phyloP scores from a whole-genome alignment of 2,113 vertebrate genomes.

The Amphiprion percula region DNA sequence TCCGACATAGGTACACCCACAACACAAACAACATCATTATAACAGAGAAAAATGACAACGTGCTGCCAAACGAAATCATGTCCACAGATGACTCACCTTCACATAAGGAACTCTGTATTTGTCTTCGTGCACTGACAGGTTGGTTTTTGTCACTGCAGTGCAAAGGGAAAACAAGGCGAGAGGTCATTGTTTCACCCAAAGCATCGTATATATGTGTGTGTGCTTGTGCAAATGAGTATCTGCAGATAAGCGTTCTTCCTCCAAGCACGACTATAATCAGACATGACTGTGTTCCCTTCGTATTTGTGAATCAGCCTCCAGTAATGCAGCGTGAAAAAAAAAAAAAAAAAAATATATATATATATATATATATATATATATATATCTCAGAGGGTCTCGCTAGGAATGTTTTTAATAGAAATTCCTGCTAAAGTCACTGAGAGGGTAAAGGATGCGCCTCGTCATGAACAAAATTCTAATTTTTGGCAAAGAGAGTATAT shows the following conservation, averaged over 20 bases:
- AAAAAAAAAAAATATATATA: too few species aligned
- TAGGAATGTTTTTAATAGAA: constrained; percentile 16
- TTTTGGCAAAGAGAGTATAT: constrained; percentile 9
- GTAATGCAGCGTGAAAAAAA: neutral
- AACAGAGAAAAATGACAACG: neutral
- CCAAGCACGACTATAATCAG: constrained; percentile 18
- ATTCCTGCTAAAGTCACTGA: constrained; percentile 36
- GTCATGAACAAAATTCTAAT: neutral
- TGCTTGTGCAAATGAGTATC: constrained; percentile 25
- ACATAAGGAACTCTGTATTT: constrained; percentile 96
- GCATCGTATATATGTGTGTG: neutral
- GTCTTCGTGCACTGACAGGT: constrained; percentile 95
- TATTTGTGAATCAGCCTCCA: constrained; percentile 38
- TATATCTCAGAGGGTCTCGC: neutral
- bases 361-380: neutral
- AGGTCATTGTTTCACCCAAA: constrained; percentile 46
- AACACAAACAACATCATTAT: constrained; percentile 1
- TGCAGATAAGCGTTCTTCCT: constrained; percentile 5
- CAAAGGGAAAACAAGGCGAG: constrained; percentile 33
- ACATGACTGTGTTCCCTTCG: constrained; percentile 28
- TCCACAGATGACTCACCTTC: constrained; percentile 86
- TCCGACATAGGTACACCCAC: neutral
- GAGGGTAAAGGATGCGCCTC: constrained; percentile 22
- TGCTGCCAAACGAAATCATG: constrained; percentile 5
- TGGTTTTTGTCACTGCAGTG: constrained; percentile 92